Conservation (phyloP, 2,113 vertebrate genomes). For the Nibea coibor region DNA sequence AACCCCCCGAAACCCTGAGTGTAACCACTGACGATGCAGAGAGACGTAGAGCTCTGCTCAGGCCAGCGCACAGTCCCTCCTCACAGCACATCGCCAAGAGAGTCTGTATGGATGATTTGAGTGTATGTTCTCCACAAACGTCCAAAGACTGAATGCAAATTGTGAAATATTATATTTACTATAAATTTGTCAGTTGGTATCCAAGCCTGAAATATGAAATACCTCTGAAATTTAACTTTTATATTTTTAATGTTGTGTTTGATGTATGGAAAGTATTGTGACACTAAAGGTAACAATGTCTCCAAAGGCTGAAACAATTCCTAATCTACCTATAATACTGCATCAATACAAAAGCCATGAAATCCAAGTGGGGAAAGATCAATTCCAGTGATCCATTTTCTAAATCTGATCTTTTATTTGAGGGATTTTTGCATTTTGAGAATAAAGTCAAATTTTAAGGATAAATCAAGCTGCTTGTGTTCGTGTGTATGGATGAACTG, state of each 20-base stretch:
- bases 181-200: too few relatives aligned
- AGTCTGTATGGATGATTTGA: slow-evolving; percentile 54
- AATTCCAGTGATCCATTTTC: too few relatives aligned
- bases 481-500: too few relatives aligned
- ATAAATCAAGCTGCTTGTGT: too few relatives aligned
- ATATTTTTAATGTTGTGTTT: not conserved
- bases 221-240: not conserved
- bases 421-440: too few relatives aligned
- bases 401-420: too few relatives aligned
- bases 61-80: not conserved
- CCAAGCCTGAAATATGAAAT: not conserved
- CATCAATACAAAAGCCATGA: not conserved
- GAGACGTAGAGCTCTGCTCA: slow-evolving; percentile 5
- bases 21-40: slow-evolving; percentile 51
- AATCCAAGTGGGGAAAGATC: too few relatives aligned
- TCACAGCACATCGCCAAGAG: slow-evolving; percentile 61
- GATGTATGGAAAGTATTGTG: not conserved
- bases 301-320: not conserved
- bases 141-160: not conserved
- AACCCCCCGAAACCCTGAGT: slow-evolving; percentile 78
- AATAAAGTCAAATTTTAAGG: too few relatives aligned
- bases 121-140: slow-evolving; percentile 17
- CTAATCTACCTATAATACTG: not conserved
- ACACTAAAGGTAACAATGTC: not conserved
- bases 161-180: not conserved